A percentile compares a stretch with the other conserved stretches of the same genome.
phyloP scores from a whole-genome alignment of 2,888 invertebrate species.

The Eucriotettix oculatus region DNA sequence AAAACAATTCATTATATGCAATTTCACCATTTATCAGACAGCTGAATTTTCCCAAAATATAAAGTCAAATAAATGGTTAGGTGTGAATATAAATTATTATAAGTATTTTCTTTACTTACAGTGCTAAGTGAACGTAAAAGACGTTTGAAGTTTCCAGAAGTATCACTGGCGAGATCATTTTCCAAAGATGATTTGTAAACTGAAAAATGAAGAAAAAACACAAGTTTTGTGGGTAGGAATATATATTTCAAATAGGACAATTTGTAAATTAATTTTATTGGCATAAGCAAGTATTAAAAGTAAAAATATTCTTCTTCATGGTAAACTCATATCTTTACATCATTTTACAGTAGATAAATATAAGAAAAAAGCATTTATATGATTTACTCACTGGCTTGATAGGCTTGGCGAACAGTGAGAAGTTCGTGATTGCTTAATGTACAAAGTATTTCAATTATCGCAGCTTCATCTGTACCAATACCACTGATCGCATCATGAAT shows the following conservation, averaged over 20 bases:
- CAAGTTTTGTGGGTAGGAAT: too few relatives aligned
- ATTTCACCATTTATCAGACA: too few relatives aligned
- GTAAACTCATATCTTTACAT: conserved; percentile 6
- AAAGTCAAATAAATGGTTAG: too few relatives aligned
- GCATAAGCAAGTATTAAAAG: not conserved
- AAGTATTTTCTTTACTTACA: conserved; percentile 28
- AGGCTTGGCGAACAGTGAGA: conserved; percentile 58
- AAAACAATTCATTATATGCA: too few relatives aligned
- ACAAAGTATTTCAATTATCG: conserved; percentile 76
- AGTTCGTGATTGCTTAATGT: conserved; percentile 76
- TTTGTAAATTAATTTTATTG: not conserved
- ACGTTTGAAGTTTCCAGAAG: conserved; percentile 80
- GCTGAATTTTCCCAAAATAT: too few relatives aligned
- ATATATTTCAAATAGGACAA: too few relatives aligned
- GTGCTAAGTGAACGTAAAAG: conserved; percentile 72
- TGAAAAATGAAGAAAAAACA: conserved; percentile 25
- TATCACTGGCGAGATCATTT: conserved; percentile 69
- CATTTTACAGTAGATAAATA: too few relatives aligned
- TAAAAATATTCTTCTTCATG: not conserved
- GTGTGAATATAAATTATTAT: not conserved
- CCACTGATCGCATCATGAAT: conserved; percentile 71
- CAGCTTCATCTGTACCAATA: conserved; percentile 69
- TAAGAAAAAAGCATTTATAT: not conserved
- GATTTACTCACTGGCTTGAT: conserved; percentile 49
- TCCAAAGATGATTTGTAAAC: conserved; percentile 68